Conservation (phyloP, 2,888 invertebrate genomes). For the Drosophila mimica region DNA sequence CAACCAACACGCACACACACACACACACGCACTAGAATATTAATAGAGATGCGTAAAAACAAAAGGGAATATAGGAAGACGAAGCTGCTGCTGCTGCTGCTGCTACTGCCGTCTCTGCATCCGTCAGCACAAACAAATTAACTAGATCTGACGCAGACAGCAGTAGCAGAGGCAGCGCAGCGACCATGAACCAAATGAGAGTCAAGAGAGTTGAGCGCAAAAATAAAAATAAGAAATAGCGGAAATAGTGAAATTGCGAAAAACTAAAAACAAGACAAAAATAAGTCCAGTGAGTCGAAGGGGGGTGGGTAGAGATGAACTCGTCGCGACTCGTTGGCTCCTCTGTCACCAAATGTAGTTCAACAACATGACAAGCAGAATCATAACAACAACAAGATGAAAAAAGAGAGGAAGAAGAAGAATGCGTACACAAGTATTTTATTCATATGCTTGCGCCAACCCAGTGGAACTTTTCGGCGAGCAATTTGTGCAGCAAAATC, state of each 20-base stretch:
- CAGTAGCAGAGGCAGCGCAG: constrained; percentile 23
- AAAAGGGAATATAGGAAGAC: constrained; percentile 33
- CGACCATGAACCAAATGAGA: constrained; percentile 79
- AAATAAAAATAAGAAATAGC: constrained; percentile 18
- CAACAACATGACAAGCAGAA: constrained; percentile 62
- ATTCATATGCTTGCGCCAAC: constrained; percentile 23
- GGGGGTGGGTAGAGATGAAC: constrained; percentile 43
- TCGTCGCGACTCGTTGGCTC: constrained; percentile 26
- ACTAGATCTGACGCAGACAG: constrained; percentile 54
- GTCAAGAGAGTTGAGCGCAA: constrained; percentile 66
- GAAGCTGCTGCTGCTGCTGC: constrained; percentile 15
- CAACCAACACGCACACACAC: background rate
- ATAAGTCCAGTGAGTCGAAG: too few species aligned
- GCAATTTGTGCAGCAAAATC: constrained; percentile 17
- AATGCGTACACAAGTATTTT: constrained; percentile 12
- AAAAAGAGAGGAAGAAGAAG: constrained; percentile 12
- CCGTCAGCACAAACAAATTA: constrained; percentile 62
- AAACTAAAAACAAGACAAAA: constrained; percentile 25
- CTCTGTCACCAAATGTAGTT: constrained; percentile 62
- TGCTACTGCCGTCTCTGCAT: too few species aligned
- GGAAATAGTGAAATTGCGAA: constrained; percentile 37
- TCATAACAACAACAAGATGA: constrained; percentile 22
- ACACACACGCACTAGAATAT: constrained; percentile 55
- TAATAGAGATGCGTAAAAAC: constrained; percentile 56
- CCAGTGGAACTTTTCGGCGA: constrained; percentile 21